Evolutionary conservation across 2,888 invertebrate genomes (phyloP).

Genomic region (Thymelicus acteon): DNA sequence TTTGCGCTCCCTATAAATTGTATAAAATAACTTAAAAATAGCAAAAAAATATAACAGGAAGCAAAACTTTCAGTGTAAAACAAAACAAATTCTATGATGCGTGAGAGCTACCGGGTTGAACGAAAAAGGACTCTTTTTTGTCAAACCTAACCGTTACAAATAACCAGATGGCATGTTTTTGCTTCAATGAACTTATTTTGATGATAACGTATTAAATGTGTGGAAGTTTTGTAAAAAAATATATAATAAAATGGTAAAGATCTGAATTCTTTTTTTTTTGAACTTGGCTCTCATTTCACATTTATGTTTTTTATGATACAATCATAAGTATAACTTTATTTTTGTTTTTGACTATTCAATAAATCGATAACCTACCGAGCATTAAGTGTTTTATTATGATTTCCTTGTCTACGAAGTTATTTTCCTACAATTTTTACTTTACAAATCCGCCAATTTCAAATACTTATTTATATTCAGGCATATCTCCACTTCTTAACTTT

Average conservation of each 20-base stretch:
- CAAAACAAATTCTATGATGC: slow-evolving; percentile 60
- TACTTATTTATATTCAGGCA: no score
- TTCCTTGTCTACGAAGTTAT: no score
- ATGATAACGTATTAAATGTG: slow-evolving; percentile 37
- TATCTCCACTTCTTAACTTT: no score
- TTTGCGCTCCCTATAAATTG: background rate
- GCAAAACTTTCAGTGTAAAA: slow-evolving; percentile 40
- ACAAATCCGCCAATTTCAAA: no score
- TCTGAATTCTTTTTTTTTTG: no score
- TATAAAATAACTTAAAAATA: background rate
- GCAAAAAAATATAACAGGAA: background rate
- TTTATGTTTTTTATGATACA: no score
- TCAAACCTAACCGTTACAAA: slow-evolving; percentile 72
- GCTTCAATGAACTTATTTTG: slow-evolving; percentile 57
- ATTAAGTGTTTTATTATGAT: no score
- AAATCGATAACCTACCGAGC: no score
- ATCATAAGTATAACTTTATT: no score
- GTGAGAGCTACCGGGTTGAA: slow-evolving; percentile 79
- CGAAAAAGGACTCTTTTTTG: slow-evolving; percentile 70
- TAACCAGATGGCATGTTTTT: slow-evolving; percentile 79
- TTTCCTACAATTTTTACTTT: no score
- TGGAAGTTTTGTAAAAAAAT: background rate
- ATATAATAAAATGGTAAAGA: background rate
- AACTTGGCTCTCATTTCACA: no score
- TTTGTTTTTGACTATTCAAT: no score